phyloP scores from a whole-genome alignment of 2,888 invertebrate species.

The Corythucha ciliata region DNA sequence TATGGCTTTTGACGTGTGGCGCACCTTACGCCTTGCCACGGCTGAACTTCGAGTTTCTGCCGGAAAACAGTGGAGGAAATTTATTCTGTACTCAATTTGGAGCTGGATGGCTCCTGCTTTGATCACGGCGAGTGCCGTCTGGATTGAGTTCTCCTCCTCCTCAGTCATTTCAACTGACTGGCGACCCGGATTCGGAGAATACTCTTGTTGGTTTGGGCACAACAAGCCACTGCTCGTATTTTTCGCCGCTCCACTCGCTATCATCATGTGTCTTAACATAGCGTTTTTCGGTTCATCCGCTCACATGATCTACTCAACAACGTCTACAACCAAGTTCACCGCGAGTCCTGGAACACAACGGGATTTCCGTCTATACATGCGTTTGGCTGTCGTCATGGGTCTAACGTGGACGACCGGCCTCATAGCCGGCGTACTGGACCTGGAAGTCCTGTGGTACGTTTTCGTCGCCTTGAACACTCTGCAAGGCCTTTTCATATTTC shows the following conservation, averaged over 20 bases:
- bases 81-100: slow-evolving; percentile 42
- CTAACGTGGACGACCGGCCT: slow-evolving; percentile 45
- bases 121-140: slow-evolving; percentile 40
- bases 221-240: slow-evolving; percentile 44
- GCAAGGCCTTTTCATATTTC: slow-evolving; percentile 46
- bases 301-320: slow-evolving; percentile 43
- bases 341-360: slow-evolving; percentile 37
- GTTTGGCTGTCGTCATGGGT: slow-evolving; percentile 45
- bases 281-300: slow-evolving; percentile 42
- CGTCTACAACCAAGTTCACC: slow-evolving; percentile 37
- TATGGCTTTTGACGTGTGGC: slow-evolving; percentile 46
- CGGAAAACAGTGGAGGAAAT: slow-evolving; percentile 41
- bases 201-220: slow-evolving; percentile 47
- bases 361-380: slow-evolving; percentile 43
- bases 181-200: slow-evolving; percentile 43
- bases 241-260: slow-evolving; percentile 45
- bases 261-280: slow-evolving; percentile 42
- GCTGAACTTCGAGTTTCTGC: slow-evolving; percentile 42
- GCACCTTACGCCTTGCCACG: slow-evolving; percentile 44
- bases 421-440: slow-evolving; percentile 42
- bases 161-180: slow-evolving; percentile 34
- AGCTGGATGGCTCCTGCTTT: slow-evolving; percentile 43
- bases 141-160: slow-evolving; percentile 39
- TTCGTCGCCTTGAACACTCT: slow-evolving; percentile 45
- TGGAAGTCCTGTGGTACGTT: slow-evolving; percentile 42